Conservation (phyloP, 2,797 vertebrate species). For the Crenichthys baileyi region DNA sequence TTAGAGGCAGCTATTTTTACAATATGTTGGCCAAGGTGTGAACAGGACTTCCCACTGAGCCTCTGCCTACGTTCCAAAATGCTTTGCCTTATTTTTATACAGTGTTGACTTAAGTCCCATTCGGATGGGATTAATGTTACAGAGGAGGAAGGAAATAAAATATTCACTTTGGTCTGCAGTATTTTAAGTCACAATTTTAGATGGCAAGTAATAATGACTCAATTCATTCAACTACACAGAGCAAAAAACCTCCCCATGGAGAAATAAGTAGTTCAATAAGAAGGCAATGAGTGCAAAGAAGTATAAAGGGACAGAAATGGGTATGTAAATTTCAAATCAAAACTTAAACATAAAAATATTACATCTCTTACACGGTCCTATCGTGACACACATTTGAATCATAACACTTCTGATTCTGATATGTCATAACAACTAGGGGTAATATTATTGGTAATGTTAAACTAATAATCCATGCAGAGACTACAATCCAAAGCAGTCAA, state of each 20-base stretch:
- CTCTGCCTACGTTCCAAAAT: background rate
- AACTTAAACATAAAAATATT: background rate
- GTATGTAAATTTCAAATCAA: background rate
- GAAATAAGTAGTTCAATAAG: background rate
- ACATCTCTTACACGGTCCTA: background rate
- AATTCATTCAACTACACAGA: background rate
- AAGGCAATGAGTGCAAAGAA: background rate
- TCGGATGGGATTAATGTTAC: slow-evolving; percentile 11
- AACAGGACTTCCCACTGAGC: slow-evolving; percentile 5
- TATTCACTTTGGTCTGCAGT: background rate
- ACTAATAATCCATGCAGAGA: background rate
- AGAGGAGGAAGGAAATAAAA: background rate
- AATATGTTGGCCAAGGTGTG: slow-evolving; percentile 4
- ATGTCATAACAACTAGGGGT: background rate
- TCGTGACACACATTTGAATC: background rate
- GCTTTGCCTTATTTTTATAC: background rate
- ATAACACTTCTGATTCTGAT: background rate
- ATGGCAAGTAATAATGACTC: background rate
- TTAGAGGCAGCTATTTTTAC: slow-evolving; percentile 13
- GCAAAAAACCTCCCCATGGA: background rate
- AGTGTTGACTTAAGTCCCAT: slow-evolving; percentile 8
- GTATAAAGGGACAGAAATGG: background rate
- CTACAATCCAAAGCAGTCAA: background rate
- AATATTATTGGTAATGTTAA: background rate
- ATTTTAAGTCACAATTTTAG: background rate